Evolutionary conservation across 2,113 vertebrate species (phyloP), one percentile per base, ranked within the genome.

Genomic region (Galemys pyrenaicus): DNA sequence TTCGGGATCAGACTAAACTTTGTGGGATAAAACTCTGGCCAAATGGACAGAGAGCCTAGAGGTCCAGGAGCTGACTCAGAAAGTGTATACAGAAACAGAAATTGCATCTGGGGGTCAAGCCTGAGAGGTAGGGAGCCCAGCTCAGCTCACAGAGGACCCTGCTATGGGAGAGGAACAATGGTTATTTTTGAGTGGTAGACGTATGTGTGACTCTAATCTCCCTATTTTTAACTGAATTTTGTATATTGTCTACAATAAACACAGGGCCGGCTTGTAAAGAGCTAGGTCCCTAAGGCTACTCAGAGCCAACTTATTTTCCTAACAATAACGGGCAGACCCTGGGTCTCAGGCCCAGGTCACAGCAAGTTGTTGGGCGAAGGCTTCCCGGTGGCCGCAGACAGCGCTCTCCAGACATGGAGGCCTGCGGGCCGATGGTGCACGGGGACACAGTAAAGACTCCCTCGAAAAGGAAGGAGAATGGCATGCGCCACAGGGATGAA

Each of bases 291-390:
- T 5, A 41, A 35, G 70, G 77, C 70, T n/a, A n/a, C 17, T 68
- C 9, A 80, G 39, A 44, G 32, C 54, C 37, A 56, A 13, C 32
- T 19, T 65, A 28, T 16, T 73, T 51, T 56, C 73, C 65, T 28
- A n/a, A 15, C 0, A 3, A 54, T 3, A 22, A 77, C 13, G 49
- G 22, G 75, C 1, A 51, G 62, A 77, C 19, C n/a, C 7, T 3
- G 20, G 75, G 35, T 35, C 16, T 16, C 24, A 8, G n/a, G 51
- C n/a, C 77, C 19, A 28, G 39, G 28, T 68, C 12, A 5, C 6
- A 12, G 51, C 0, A 13, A 58, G 22, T 1, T 0, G 0, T 0
- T 0, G 3, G 16, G 60, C 30, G 30, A 28, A 20, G 0, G 30
- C 35, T 9, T 49, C 8, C 54, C 41, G 2, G 3, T 1, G 0